Evolutionary conservation across 53 echinoderm and acorn worm genomes (phyloP), one percentile per base, ranked within the genome.

Genomic region (Apostichopus leukothele): DNA sequence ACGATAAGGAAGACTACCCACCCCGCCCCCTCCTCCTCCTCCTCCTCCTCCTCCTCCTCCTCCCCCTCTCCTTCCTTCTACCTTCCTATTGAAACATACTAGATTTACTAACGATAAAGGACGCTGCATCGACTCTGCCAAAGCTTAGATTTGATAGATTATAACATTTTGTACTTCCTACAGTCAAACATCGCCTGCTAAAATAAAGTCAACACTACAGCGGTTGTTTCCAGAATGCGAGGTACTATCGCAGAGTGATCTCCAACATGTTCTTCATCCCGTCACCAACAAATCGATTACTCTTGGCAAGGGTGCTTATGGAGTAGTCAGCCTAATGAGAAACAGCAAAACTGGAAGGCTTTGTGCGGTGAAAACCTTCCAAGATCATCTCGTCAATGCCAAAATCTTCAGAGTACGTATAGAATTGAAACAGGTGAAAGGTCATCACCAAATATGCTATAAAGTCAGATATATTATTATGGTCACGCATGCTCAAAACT

Each of bases 351-450:
- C 12, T 9, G 55, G 52, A 55, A 79, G 53, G 50, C 12, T 79
- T n/a, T 79, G 79, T 79, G 79, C 53, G 52, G 79, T 79, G 5
- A 79, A 79, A 51, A 52, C 55, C 53, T 55, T 55, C 53, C 52
- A 79, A 52, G 79, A 79, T 53, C 9, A 79, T 14, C 53, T 79
- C 18, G 6, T 18, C 53, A 71, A 71, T 19, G 20, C 16, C 18
- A 18, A 19, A 71, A 71, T 71, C 71, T 71, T 71, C n/a, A 71
- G 18, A n/a, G 71, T 71, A 16, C 13, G 18, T 71, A 18, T 63
- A 63, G 5, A 57, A 57, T 57, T 10, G 57, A 7, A 57, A 57
- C 39, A 0, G 39, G 39, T 39, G 39, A 39, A 39, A 39, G 39
- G 57, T 57, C 7, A 57, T 57, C 10, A 7, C 57, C 7, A 57